Percentiles rank a stretch among this genome's conserved stretches.
These are phyloP conservation scores for Sebastes hubbsi DNA, from an alignment of 2,797 vertebrate genomes.

Conservation along the genomic window DNA sequence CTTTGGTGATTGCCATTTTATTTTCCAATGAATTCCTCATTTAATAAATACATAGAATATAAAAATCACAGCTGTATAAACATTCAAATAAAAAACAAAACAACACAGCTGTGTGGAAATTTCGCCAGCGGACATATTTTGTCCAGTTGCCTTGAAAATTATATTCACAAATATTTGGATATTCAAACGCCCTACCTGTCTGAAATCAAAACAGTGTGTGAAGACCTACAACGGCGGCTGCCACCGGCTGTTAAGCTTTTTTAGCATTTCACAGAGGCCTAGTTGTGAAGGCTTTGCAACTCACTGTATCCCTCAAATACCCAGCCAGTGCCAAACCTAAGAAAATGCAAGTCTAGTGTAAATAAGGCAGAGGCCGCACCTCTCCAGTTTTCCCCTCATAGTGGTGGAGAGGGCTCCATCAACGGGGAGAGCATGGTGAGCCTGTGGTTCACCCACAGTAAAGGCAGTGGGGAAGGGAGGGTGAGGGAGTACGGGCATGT, in stretches of 20 bases:
- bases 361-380: slow-evolving; percentile 72
- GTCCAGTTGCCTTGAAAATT: neutral
- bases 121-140: slow-evolving; percentile 26
- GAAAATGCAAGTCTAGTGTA: slow-evolving; percentile 71
- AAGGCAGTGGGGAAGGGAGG: slow-evolving; percentile 50
- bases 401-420: slow-evolving; percentile 70
- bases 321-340: slow-evolving; percentile 65
- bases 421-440: slow-evolving; percentile 64
- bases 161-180: slow-evolving; percentile 22
- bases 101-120: slow-evolving; percentile 30
- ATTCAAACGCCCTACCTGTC: slow-evolving; percentile 20
- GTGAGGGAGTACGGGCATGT: slow-evolving; percentile 38
- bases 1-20: slow-evolving; percentile 31
- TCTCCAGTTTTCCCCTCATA: slow-evolving; percentile 69
- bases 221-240: slow-evolving; percentile 49
- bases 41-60: slow-evolving; percentile 63
- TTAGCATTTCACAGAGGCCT: slow-evolving; percentile 44
- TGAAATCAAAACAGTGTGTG: slow-evolving; percentile 23
- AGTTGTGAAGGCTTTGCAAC: slow-evolving; percentile 49
- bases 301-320: slow-evolving; percentile 51
- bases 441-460: slow-evolving; percentile 70
- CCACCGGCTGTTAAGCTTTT: slow-evolving; percentile 39
- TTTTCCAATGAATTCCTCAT: slow-evolving; percentile 36
- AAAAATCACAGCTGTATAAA: slow-evolving; percentile 67
- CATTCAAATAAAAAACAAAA: slow-evolving; percentile 46